Evolutionary conservation across 2,797 vertebrate genomes (phyloP), one percentile per base, ranked within the genome.

Genomic region (Liparis tanakae): DNA sequence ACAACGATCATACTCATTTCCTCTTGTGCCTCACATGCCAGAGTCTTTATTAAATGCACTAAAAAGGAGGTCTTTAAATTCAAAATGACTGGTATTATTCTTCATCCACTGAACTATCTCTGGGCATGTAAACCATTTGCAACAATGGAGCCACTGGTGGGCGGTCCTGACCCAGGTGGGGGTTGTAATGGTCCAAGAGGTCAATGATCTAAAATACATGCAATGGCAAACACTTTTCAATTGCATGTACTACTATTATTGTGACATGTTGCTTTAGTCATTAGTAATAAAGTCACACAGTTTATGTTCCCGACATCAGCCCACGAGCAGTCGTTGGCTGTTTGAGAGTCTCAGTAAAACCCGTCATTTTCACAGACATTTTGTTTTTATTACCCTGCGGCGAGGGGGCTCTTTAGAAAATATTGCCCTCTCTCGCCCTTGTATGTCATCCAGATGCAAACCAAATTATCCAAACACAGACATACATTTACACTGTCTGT

Each of bases 371-470:
- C 34, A 68, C 63, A 74, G 53, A 81, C 64, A 18, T 80, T 88
- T 80, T 78, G 55, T 85, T 84, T 76, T 7, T 10, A 81, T 86
- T 84, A 60, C 20, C 64, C 74, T 65, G 66, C 17, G 41, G 79
- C 4, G 63, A 78, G 64, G 18, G n/a, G 50, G 41, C 62, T 78
- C 72, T 79, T 51, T 25, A 62, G 76, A 81, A 72, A 65, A 53
- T 50, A 76, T 77, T 60, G 39, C 44, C 66, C 74, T 67, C 74
- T 67, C 79, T 74, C 36, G 33, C 73, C 58, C 80, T 69, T 14
- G 14, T 56, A 33, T 34, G n/a, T 62, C 41, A 71, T 65, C 53
- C 67, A 78, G 53, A 76, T 13, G 0, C 61, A 78, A 71, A 82
- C 37, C 51, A 63, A 73, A 62, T 67, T 36, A 69, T 55, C 30